These are phyloP conservation scores for Poeciliopsis occidentalis DNA, from an alignment of 2,113 vertebrate genomes.

Conservation along the genomic window DNA sequence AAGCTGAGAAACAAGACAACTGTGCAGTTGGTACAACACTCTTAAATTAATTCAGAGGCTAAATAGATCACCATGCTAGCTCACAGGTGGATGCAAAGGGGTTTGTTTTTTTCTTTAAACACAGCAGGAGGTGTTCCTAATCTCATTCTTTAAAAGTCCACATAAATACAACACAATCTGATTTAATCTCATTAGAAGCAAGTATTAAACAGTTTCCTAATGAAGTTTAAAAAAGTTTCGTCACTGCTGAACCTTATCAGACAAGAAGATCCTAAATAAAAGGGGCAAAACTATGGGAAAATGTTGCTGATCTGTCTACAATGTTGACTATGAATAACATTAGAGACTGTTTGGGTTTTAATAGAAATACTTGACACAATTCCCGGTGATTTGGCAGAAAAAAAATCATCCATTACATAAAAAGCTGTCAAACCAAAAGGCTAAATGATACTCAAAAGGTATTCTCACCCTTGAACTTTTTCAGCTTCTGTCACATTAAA, in stretches of 20 bases:
- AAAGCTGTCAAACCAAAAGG: background rate
- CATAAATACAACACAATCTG: background rate
- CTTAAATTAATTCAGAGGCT: background rate
- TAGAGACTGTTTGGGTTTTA: background rate
- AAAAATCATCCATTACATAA: background rate
- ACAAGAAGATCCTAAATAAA: background rate
- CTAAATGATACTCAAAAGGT: background rate
- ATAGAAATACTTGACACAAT: background rate
- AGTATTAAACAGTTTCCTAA: background rate
- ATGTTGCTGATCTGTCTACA: background rate
- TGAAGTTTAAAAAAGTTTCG: background rate
- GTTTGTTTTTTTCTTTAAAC: background rate
- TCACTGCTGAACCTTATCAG: background rate
- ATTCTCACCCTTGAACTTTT: background rate
- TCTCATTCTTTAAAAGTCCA: background rate
- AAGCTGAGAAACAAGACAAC: background rate
- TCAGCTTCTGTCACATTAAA: too few species aligned
- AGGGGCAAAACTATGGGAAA: background rate
- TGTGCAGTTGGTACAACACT: background rate
- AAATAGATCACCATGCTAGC: background rate
- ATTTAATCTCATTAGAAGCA: background rate
- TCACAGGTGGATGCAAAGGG: background rate
- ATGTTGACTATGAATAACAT: background rate
- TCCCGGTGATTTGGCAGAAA: background rate
- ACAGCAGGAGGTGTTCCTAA: slow-evolving; percentile 1